Evolutionary conservation across 1,140 invertebrate genomes (phyloP), one percentile per base, ranked within the genome.

Genomic region (Muscidifurax raptorellus): DNA sequence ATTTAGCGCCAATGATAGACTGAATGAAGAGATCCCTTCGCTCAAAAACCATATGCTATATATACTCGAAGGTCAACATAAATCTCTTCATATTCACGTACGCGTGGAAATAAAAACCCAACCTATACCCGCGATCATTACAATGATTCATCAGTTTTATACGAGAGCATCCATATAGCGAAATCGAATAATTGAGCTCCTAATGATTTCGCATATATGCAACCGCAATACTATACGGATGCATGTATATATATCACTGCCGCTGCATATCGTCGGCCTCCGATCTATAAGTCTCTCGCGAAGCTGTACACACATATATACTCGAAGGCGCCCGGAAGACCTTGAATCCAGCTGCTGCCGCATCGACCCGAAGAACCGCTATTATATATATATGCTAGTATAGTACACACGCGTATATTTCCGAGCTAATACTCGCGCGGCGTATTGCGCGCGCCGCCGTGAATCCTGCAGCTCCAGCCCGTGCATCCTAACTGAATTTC

Each of bases 351-450:
- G 47, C 72, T 64, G 64, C 2, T 76, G 81, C 84, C 72, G 76
- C 85, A 86, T 83, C 85, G 85, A 86, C 85, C 80, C 72, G 44
- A 47, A 66, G 44, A 75, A 40, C 30, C 80, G 66, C 81, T 82
- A 82, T 81, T 52, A 40, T 40, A 10, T 40, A 40, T 18, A 25
- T 3, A 40, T 44, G 13, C 25, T 25, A 13, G 25, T 25, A 13
- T 76, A 47, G n/a, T 44, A 74, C 18, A 40, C 4, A 22, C 66
- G 27, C 7, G n/a, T 67, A 22, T 18, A 72, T 10, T 40, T 40
- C 7, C 36, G 36, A 40, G 36, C 36, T 40, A 40, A 9, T 13
- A 72, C 28, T 22, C 27, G 13, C 28, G n/a, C n/a, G n/a, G n/a
- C n/a, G n/a, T n/a, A n/a, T 18, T 28, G 27, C 69, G 27, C 27